Evolutionary conservation across 2,888 invertebrate genomes (phyloP).

Genomic region (Ormyrus rosae): DNA sequence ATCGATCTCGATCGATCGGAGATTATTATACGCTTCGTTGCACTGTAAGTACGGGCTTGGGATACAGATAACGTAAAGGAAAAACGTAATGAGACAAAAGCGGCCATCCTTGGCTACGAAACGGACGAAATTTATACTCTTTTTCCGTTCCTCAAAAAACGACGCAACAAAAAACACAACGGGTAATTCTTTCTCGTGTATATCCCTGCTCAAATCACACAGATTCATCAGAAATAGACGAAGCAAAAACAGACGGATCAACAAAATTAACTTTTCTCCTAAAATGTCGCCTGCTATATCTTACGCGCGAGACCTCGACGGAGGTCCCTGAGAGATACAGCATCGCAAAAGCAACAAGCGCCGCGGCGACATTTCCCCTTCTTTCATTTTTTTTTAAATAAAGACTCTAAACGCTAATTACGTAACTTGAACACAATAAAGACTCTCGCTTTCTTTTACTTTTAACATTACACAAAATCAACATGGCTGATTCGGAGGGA

Average conservation of each 20-base stretch:
- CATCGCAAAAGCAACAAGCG: conserved; percentile 33
- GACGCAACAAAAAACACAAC: conserved; percentile 47
- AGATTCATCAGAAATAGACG: conserved; percentile 39
- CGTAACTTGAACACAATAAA: conserved; percentile 65
- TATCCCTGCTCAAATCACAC: conserved; percentile 18
- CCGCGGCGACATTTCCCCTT: conserved; percentile 13
- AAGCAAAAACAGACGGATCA: conserved; percentile 49
- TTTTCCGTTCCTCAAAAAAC: conserved; percentile 6
- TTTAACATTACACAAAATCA: conserved; percentile 63
- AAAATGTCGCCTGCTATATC: conserved; percentile 22
- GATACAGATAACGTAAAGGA: conserved; percentile 16
- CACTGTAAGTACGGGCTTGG: conserved; percentile 50
- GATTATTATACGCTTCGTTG: conserved; percentile 52
- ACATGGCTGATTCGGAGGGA: conserved; percentile 65
- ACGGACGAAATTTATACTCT: conserved; percentile 49
- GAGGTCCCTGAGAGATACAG: conserved; percentile 32
- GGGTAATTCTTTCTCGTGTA: conserved; percentile 30
- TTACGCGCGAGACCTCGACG: conserved; percentile 13
- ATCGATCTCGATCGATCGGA: conserved; percentile 40
- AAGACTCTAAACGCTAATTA: conserved; percentile 61
- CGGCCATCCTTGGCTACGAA: conserved; percentile 6
- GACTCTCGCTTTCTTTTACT: conserved; percentile 58
- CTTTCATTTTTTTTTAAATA: conserved; percentile 48
- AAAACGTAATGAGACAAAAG: conserved; percentile 32
- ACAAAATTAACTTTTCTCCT: conserved; percentile 51